Conservation (phyloP, 2,888 invertebrate species). For the Ennomos quercinarius region DNA sequence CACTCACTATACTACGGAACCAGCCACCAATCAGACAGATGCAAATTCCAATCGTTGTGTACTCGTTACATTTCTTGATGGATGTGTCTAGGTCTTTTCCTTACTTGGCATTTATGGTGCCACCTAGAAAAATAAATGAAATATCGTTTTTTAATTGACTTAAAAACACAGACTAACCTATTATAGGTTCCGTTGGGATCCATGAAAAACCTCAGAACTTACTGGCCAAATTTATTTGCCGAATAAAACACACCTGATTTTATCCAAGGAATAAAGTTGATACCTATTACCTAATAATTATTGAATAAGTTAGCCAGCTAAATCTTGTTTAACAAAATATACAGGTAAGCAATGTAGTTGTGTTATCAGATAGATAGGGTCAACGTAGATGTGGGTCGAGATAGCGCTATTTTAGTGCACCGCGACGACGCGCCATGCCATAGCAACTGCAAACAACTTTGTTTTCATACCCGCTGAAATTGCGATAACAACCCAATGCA, state of each 20-base stretch:
- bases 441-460: slow-evolving; percentile 25
- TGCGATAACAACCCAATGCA: slow-evolving; percentile 15
- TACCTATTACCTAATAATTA: neutral
- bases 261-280: too few relatives aligned
- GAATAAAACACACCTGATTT: too few relatives aligned
- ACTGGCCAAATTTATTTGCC: too few relatives aligned
- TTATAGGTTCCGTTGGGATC: too few relatives aligned
- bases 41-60: slow-evolving; percentile 10
- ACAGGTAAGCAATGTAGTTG: slow-evolving; percentile 9
- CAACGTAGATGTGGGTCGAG: slow-evolving; percentile 25
- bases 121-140: too few relatives aligned
- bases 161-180: too few relatives aligned
- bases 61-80: too few relatives aligned
- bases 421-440: slow-evolving; percentile 10
- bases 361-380: slow-evolving; percentile 28
- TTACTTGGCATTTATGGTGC: too few relatives aligned
- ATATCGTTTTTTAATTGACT: too few relatives aligned
- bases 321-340: slow-evolving; percentile 3
- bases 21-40: slow-evolving; percentile 9
- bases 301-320: neutral
- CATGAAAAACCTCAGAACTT: too few relatives aligned
- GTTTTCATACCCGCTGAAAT: slow-evolving; percentile 13
- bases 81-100: too few relatives aligned
- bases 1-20: neutral
- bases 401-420: slow-evolving; percentile 23